Evolutionary conservation across 2,888 invertebrate species (phyloP), one percentile per base, ranked within the genome.

Genomic region (Marasmarcha lunaedactyla): DNA sequence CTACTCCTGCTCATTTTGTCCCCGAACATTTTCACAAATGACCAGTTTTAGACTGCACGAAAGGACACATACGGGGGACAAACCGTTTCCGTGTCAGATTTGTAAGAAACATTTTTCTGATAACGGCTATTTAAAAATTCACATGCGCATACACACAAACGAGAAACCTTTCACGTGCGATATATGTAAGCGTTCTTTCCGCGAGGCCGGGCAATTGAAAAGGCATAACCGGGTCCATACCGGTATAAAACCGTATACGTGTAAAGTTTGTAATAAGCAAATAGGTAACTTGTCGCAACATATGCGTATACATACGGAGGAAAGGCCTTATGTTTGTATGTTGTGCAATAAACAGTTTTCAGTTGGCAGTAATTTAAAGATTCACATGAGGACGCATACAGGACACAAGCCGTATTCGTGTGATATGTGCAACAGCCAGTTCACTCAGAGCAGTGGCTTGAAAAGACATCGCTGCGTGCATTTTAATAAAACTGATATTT

Each of bases 111-210:
- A 71, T 0, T 81, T 81, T 33, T 71, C 81, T 0, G 77, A 79
- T 35, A 79, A 74, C n/a, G 77, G 78, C 0, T 78, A 81, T 38
- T 51, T 81, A 10, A 81, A 76, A 44, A 77, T 77, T 1, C 81
- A 81, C 42, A 73, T 78, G 74, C 46, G 79, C 0, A 63, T 78
- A 0, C 81, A 81, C 42, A 76, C 72, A 0, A 76, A 76, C 0
- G 77, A 74, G 13, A 74, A 73, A 10, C 81, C 81, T 0, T 79
- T 62, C 25, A 44, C 42, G 0, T 81, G 81, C 39, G 71, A 77
- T 0, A 39, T 77, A 0, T 81, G 81, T 30, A 71, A 78, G 12
- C 57, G 74, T 0, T 55, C 64, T 6, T 81, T 81, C 20, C 49
- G 76, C 0, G 81, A 81, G 27, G 68, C 69, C 0, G 76, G 77